Evolutionary conservation across 2,888 invertebrate species (phyloP), one percentile per base, ranked within the genome.

Genomic region (Sussaba pulchella): DNA sequence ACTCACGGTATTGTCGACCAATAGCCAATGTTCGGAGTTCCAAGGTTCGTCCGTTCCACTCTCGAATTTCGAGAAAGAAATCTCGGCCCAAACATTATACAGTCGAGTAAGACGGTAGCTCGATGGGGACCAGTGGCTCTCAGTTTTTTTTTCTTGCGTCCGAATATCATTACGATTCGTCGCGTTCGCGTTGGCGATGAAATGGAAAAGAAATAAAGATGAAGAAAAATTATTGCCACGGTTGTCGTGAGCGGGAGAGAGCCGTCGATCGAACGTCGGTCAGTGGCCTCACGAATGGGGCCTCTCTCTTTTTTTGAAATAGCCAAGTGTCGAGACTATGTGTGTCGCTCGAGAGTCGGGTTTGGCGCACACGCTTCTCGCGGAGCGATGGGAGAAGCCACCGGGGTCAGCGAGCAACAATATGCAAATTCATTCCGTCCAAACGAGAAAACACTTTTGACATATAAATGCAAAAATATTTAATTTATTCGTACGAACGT

Each of bases 71-170:
- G 6, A 52, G 24, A 61, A 54, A 71, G 31, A 73, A 74, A 74
- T 75, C 70, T 66, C 59, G 70, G 57, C 66, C 59, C 24, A 66
- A 61, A 54, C 69, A 21, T 17, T 43, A 43, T 73, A 47, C 43
- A 63, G 17, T 59, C 47, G 45, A 61, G 73, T 79, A 70, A 52
- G 39, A 73, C 73, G 54, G 78, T 69, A 78, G 78, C 50, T 19
- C 31, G n/a, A 39, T 2, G 36, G 31, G 31, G 6, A 2, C 59
- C 63, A 63, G 76, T 54, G 70, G 63, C 54, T 76, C 76, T 76
- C 76, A 24, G 31, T 6, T 31, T 31, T 63, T n/a, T 1, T 52
- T 4, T 8, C 17, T 9, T 6, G 14, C 12, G 2, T 17, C 14
- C 12, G 43, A 61, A 39, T 31, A 31, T 31, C 6, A 12, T n/a